Percentiles rank a stretch among this genome's conserved stretches.
Conservation (phyloP, 2,113 vertebrate genomes). For the Pycnonotus jocosus region DNA sequence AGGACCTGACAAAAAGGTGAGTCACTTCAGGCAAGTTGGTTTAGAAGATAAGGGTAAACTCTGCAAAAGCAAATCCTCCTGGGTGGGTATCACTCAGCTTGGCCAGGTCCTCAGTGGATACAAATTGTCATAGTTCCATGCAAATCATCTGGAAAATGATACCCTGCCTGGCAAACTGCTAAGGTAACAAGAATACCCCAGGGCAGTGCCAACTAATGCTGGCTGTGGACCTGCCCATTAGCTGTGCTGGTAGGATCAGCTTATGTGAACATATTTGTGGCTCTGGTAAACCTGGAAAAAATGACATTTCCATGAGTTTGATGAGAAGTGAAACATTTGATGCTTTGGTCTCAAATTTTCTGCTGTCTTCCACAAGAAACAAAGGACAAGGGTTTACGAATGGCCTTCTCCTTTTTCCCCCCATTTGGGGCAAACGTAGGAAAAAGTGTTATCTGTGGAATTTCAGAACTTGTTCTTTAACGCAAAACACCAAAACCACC, state of each 20-base stretch:
- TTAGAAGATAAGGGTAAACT: not conserved
- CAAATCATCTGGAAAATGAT: constrained; percentile 43
- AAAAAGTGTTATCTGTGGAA: constrained; percentile 52
- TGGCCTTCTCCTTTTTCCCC: not conserved
- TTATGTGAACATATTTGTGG: constrained; percentile 48
- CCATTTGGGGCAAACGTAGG: constrained; percentile 18
- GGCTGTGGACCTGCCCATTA: constrained; percentile 17
- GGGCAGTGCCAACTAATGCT: constrained; percentile 30
- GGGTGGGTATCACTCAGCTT: not conserved
- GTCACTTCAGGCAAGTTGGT: not conserved
- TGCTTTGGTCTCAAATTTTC: constrained; percentile 50
- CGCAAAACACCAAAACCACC: constrained; percentile 43
- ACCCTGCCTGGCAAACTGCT: not conserved
- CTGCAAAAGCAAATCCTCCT: not conserved
- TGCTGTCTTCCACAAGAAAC: constrained; percentile 52
- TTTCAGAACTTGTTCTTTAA: constrained; percentile 24
- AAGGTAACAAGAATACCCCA: constrained; percentile 26
- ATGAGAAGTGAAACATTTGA: constrained; percentile 54
- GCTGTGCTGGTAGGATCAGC: constrained; percentile 36
- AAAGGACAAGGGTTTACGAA: constrained; percentile 11
- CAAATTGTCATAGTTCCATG: not conserved
- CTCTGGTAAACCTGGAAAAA: constrained; percentile 53
- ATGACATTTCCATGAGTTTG: constrained; percentile 42
- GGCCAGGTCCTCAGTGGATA: not conserved
- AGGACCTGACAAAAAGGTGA: not conserved